Base-by-base conservation (phyloP, 2,888 invertebrate genomes). In the Herminia tarsipennalis region DNA sequence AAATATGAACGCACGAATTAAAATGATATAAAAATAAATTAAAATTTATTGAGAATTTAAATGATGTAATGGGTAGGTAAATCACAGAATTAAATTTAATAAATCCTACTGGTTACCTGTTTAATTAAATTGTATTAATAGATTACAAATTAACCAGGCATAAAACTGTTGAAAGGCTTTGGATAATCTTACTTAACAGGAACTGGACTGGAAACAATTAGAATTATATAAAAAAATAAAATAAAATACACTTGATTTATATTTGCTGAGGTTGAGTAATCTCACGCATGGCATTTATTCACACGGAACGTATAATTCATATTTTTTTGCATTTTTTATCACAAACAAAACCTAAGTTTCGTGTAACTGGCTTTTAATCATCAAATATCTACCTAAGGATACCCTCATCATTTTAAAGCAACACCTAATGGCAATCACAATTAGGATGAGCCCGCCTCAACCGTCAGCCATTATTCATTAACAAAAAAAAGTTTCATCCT, bases 401-500 rank as follows among this genome's bases (percentile, higher is more conserved):
- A 57, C 59, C 54, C 56, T 54, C 59, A 56, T 61, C 64, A 57
- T 49, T 55, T 57, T 56, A 62, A 57, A 56, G 46, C 41, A 55
- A 61, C 65, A 59, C 57, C 62, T 70, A 74, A 73, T 70, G 66
- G 74, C 73, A 69, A 66, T 64, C 67, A 71, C 72, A 76, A 79
- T 78, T 73, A 79, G 70, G 53, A 70, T 46, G 53, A 36, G 52
- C 64, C 63, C 71, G 62, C 70, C 70, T 70, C 59, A 67, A 75
- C 63, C 66, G 65, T 70, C 77, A 75, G 69, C 69, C 73, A 76
- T 81, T 76, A 79, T 67, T 81, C 74, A 76, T 71, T 65, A 55
- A 63, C 63, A 70, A 66, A 70, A 64, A 69, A 70, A 66, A 60
- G 68, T 68, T 80, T 83, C 81, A 86, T 81, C 73, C 76, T 74